Evolutionary conservation across 2,797 vertebrate species (phyloP).

Genomic region (Rhinichthys osculus): DNA sequence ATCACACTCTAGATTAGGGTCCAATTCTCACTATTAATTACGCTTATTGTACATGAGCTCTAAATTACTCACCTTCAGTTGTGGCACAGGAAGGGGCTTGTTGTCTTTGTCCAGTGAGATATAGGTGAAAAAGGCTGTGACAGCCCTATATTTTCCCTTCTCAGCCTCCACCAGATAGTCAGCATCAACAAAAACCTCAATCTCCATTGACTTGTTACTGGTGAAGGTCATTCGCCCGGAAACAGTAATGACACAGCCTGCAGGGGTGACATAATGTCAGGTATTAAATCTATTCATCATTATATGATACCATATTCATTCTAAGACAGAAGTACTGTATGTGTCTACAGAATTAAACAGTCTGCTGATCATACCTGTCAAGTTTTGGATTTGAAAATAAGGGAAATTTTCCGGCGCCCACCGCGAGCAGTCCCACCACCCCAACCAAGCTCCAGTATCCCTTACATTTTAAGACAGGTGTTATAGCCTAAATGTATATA

Average conservation of each 20-base stretch:
- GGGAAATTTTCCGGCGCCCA: too few species aligned
- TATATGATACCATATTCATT: not conserved
- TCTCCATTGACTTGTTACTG: conserved; percentile 96
- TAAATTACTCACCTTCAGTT: conserved; percentile 84
- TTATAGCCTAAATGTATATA: too few species aligned
- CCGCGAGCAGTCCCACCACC: too few species aligned
- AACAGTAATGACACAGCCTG: conserved; percentile 92
- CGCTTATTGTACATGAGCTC: not conserved
- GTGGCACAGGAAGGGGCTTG: conserved; percentile 83
- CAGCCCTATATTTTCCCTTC: conserved; percentile 84
- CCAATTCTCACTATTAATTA: too few species aligned
- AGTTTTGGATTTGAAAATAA: too few species aligned
- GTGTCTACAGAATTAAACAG: not conserved
- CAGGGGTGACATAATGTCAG: conserved; percentile 18
- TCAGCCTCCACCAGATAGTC: conserved; percentile 79
- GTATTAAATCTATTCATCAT: conserved; percentile 28
- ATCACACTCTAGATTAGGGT: too few species aligned
- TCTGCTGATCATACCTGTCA: not conserved
- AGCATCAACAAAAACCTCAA: conserved; percentile 92
- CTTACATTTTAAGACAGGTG: too few species aligned
- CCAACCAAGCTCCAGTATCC: too few species aligned
- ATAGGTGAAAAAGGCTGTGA: conserved; percentile 93
- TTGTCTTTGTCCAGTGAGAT: conserved; percentile 92
- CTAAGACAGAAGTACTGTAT: not conserved
- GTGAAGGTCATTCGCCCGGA: conserved; percentile 93